Conservation (phyloP, 2,888 invertebrate genomes). For the Pristionchus entomophagus region DNA sequence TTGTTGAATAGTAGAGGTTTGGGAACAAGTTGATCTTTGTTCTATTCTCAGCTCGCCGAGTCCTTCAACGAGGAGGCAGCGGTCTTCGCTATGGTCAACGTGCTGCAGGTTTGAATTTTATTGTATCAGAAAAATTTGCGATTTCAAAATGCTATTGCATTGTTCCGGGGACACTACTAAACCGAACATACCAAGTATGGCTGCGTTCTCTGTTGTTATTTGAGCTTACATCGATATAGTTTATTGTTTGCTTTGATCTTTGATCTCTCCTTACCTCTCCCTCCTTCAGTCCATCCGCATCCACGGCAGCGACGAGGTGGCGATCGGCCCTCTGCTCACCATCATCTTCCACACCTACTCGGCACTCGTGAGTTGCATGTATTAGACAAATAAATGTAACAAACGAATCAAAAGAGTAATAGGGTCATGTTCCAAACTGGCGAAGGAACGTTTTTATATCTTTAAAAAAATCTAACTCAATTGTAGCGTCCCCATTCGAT, state of each 20-base stretch:
- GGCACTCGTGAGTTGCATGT: slow-evolving; percentile 48
- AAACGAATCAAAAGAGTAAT: no score
- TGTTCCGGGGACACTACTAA: background rate
- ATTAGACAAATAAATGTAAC: no score
- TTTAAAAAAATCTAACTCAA: background rate
- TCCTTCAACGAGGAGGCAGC: slow-evolving; percentile 61
- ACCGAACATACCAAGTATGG: no score
- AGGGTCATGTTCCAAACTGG: no score
- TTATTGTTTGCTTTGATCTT: background rate
- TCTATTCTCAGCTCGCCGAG: slow-evolving; percentile 48
- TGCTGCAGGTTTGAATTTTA: slow-evolving; percentile 44
- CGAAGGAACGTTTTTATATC: no score
- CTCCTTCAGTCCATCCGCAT: slow-evolving; percentile 51
- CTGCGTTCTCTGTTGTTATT: no score
- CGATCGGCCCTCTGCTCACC: slow-evolving; percentile 58
- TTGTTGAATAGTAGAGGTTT: no score
- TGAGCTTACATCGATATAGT: no score
- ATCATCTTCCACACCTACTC: slow-evolving; percentile 59
- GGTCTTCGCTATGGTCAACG: slow-evolving; percentile 50
- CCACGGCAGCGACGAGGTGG: slow-evolving; percentile 62
- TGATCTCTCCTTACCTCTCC: background rate
- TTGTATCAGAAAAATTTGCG: background rate
- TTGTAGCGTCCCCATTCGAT: slow-evolving; percentile 37
- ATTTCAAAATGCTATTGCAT: background rate
- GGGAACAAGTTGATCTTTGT: slow-evolving; percentile 20